A percentile compares a stretch with the other conserved stretches of the same genome.
These are phyloP conservation scores for Ephydatia muelleri DNA, from an alignment of 37 sponge, comb jelly and placozoan species.

Conservation along the genomic window DNA sequence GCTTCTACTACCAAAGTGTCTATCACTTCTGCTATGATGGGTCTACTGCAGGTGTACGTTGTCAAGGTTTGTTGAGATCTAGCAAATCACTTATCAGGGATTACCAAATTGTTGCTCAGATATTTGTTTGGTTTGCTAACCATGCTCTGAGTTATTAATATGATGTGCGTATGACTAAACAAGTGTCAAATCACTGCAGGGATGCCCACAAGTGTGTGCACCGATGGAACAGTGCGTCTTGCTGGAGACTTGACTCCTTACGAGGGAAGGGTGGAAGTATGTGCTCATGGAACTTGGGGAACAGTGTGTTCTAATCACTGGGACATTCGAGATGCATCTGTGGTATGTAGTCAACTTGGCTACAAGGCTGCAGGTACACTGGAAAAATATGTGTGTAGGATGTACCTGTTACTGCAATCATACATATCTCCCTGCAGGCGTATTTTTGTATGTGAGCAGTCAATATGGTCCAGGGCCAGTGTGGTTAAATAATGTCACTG, in stretches of 20 bases:
- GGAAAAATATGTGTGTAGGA: background rate
- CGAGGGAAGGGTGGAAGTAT: constrained; percentile 44
- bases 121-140: no score
- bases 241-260: constrained; percentile 1
- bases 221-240: constrained; percentile 8
- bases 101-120: no score
- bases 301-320: constrained; percentile 39
- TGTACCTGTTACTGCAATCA: background rate
- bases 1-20: background rate
- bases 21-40: background rate
- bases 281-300: constrained; percentile 37
- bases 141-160: no score
- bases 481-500: background rate
- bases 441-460: background rate
- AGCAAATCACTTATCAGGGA: no score
- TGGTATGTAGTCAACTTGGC: constrained; percentile 5
- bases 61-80: background rate
- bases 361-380: background rate
- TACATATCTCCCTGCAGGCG: background rate
- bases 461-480: background rate
- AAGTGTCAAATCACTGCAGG: no score
- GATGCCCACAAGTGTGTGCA: background rate
- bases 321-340: constrained; percentile 13
- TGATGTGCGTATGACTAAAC: no score
- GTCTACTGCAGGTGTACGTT: background rate